These are phyloP conservation scores for Myrmecobius fasciatus DNA, from an alignment of 2,113 vertebrate genomes.

Conservation along the genomic window DNA sequence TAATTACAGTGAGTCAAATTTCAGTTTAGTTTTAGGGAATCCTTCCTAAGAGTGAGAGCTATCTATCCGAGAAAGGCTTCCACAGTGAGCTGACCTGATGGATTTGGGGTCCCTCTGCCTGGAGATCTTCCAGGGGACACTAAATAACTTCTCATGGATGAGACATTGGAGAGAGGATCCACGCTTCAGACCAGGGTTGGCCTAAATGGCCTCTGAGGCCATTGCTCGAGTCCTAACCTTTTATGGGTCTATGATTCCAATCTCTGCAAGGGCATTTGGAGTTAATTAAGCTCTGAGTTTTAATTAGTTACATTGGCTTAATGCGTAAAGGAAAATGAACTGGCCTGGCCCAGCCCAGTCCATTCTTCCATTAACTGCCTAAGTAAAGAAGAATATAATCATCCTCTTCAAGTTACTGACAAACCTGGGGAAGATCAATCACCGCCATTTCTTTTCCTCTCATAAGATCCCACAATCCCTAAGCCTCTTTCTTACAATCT, in stretches of 20 bases:
- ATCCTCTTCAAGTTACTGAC: neutral
- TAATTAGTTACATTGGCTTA: conserved; percentile 65
- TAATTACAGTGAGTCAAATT: neutral
- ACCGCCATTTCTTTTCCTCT: neutral
- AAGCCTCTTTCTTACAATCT: neutral
- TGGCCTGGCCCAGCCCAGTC: neutral
- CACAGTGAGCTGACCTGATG: neutral
- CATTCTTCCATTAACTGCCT: conserved; percentile 31
- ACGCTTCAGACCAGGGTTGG: neutral
- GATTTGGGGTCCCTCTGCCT: neutral
- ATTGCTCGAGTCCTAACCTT: neutral
- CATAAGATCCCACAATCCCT: neutral
- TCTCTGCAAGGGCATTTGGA: conserved; percentile 59
- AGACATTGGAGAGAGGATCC: neutral
- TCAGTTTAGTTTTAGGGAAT: neutral
- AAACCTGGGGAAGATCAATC: conserved; percentile 6
- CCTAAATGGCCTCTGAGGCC: neutral
- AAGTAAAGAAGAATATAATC: conserved; percentile 11
- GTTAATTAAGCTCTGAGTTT: conserved; percentile 71
- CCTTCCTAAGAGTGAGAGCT: neutral
- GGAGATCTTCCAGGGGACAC: neutral
- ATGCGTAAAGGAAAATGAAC: conserved; percentile 51
- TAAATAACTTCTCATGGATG: neutral
- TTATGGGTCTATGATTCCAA: neutral
- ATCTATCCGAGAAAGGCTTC: neutral